phyloP scores from a whole-genome alignment of 2,888 invertebrate genomes.

The Cephus rjabovi region DNA sequence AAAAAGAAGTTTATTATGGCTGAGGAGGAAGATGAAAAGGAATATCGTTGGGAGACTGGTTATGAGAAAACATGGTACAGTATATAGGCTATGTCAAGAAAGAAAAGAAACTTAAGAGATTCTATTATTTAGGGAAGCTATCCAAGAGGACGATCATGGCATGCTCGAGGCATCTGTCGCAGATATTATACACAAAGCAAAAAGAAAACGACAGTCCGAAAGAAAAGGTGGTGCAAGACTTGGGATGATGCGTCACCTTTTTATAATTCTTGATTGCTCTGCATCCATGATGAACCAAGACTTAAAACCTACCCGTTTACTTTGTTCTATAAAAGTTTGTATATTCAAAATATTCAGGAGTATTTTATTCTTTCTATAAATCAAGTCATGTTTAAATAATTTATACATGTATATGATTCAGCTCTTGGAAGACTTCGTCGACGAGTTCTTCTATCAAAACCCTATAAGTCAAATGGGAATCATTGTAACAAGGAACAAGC shows the following conservation, averaged over 20 bases:
- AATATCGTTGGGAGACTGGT: constrained; percentile 95
- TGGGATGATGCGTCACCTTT: constrained; percentile 98
- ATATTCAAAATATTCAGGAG: neutral
- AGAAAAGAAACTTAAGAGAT: constrained; percentile 13
- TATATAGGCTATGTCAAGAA: constrained; percentile 9
- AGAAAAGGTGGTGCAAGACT: constrained; percentile 84
- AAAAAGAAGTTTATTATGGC: constrained; percentile 68
- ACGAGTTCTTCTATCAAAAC: constrained; percentile 98
- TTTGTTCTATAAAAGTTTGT: constrained; percentile 86
- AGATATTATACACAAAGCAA: constrained; percentile 91
- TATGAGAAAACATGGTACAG: constrained; percentile 93
- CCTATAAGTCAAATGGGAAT: constrained; percentile 97
- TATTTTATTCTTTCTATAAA: neutral
- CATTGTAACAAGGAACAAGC: constrained; percentile 90
- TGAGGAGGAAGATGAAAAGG: constrained; percentile 85
- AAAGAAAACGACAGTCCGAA: constrained; percentile 80
- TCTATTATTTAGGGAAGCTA: constrained; percentile 81
- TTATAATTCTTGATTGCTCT: constrained; percentile 92
- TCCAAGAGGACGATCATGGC: constrained; percentile 96
- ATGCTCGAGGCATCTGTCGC: constrained; percentile 90
- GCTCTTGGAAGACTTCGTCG: constrained; percentile 92
- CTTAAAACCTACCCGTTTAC: constrained; percentile 90
- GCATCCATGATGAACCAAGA: constrained; percentile 95
- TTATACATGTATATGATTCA: constrained; percentile 64
- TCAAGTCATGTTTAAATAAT: constrained; percentile 4